Evolutionary conservation across 2,888 invertebrate genomes (phyloP).

Genomic region (Mystacides longicornis): DNA sequence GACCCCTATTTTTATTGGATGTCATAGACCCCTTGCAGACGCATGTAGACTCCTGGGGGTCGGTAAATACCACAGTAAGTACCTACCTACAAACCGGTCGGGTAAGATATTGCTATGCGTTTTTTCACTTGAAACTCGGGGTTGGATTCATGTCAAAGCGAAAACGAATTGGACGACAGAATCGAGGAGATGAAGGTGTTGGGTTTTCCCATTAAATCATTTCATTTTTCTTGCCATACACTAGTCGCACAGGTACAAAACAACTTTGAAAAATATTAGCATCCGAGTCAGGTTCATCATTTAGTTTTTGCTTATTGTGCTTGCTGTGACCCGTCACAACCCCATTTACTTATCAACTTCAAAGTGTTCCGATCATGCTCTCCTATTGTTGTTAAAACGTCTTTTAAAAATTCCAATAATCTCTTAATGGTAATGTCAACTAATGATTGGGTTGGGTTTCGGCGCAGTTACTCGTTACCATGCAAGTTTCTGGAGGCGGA

Average conservation of each 20-base stretch:
- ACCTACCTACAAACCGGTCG: too few relatives aligned
- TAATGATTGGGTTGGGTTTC: background rate
- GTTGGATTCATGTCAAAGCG: too few relatives aligned
- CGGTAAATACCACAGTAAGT: too few relatives aligned
- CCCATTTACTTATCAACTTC: slow-evolving; percentile 6
- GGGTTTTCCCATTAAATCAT: too few relatives aligned
- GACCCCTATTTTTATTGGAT: too few relatives aligned
- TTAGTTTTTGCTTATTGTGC: slow-evolving; percentile 22
- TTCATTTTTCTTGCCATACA: too few relatives aligned
- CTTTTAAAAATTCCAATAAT: slow-evolving; percentile 1
- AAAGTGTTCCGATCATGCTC: background rate
- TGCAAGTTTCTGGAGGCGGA: background rate
- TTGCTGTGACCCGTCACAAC: slow-evolving; percentile 9
- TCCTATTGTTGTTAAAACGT: background rate
- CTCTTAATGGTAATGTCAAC: background rate
- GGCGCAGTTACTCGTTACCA: background rate
- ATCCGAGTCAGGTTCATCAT: slow-evolving; percentile 17
- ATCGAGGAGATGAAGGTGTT: too few relatives aligned
- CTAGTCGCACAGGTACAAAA: slow-evolving; percentile 26
- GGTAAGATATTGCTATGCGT: too few relatives aligned
- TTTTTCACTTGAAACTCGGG: too few relatives aligned
- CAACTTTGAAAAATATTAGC: slow-evolving; percentile 22
- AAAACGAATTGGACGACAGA: too few relatives aligned
- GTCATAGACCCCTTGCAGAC: too few relatives aligned
- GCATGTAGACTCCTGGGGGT: too few relatives aligned